Percentiles rank a stretch among this genome's conserved stretches.
Evolutionary conservation across 2,797 vertebrate species (phyloP).

Genomic region (Setipinna tenuifilis): DNA sequence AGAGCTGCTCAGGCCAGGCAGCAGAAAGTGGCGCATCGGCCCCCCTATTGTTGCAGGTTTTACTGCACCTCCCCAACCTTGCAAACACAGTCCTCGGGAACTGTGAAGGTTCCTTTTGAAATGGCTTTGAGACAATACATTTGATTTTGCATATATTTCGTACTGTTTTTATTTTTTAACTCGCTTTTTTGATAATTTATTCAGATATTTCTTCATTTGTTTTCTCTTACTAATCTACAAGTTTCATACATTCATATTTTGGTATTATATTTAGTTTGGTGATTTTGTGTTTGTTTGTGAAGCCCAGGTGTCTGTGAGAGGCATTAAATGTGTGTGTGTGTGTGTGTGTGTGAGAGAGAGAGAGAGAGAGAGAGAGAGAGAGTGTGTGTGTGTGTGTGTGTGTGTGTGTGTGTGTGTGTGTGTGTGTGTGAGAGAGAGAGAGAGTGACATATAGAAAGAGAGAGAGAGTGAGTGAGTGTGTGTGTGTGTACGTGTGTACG

Average conservation of each 20-base stretch:
- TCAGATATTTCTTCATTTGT: background rate
- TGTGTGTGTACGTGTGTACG: background rate
- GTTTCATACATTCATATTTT: background rate
- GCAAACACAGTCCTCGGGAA: too few species aligned
- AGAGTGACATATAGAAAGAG: background rate
- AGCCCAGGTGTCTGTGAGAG: background rate
- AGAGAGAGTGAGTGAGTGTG: conserved; percentile 19
- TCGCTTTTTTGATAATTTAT: background rate
- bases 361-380: too few species aligned
- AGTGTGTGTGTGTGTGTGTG: conserved; percentile 24
- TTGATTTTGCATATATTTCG: background rate
- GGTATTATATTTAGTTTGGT: background rate
- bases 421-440: conserved; percentile 48
- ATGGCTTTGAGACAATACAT: background rate
- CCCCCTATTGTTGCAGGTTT: background rate
- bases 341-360: background rate
- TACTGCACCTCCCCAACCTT: background rate
- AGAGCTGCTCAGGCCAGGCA: background rate
- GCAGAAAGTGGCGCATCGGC: background rate
- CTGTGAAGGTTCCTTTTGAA: background rate
- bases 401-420: conserved; percentile 35
- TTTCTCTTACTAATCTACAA: background rate
- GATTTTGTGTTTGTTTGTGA: conserved; percentile 21
- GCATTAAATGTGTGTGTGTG: background rate
- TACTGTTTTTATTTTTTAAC: background rate